Conservation (phyloP, 1,140 invertebrate genomes). For the Ylistrum balloti region DNA sequence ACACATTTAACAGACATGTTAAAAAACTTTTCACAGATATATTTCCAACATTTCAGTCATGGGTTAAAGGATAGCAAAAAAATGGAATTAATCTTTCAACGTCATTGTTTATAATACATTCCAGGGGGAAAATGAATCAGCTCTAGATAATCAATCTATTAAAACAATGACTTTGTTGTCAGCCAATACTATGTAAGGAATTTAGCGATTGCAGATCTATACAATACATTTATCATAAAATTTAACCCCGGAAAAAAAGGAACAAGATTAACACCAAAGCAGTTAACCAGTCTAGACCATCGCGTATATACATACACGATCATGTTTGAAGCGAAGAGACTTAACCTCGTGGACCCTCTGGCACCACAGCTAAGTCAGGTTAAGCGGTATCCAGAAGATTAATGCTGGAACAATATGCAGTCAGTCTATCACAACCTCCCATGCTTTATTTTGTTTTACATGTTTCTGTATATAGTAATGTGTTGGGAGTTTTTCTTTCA, state of each 20-base stretch:
- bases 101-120: no score
- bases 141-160: no score
- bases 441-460: no score
- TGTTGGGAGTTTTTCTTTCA: no score
- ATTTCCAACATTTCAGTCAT: no score
- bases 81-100: no score
- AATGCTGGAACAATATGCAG: not conserved
- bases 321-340: not conserved
- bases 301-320: not conserved
- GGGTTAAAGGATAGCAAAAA: no score
- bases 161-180: not conserved
- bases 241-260: not conserved
- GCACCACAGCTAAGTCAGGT: not conserved
- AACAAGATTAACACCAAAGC: conserved; percentile 3
- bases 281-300: not conserved
- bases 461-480: no score
- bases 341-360: not conserved
- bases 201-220: not conserved
- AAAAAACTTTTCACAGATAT: no score
- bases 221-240: conserved; percentile 30
- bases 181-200: conserved; percentile 9
- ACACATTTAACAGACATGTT: no score
- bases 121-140: no score
- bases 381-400: not conserved
- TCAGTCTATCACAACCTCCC: no score